Evolutionary conservation across 2,797 vertebrate species (phyloP).

Genomic region (Mormyrus hasselquistii): DNA sequence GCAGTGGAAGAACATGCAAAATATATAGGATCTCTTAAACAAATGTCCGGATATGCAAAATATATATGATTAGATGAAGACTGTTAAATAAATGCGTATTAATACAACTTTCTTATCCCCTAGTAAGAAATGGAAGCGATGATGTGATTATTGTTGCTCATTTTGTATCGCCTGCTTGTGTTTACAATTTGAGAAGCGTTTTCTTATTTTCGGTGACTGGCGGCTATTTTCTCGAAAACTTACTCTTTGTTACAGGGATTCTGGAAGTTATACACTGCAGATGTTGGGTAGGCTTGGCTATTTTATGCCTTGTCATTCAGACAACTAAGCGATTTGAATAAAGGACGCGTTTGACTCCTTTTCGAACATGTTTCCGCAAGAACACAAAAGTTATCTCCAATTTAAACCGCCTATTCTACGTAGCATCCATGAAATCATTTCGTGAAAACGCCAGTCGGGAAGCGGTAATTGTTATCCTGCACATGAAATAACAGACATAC

Average conservation of each 20-base stretch:
- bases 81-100: background rate
- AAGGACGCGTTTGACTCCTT: background rate
- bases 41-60: too few relatives aligned
- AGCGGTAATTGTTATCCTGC: background rate
- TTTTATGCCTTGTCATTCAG: background rate
- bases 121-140: background rate
- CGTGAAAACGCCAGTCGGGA: background rate
- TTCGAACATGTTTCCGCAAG: background rate
- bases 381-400: background rate
- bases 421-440: background rate
- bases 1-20: too few relatives aligned
- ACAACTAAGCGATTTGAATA: background rate
- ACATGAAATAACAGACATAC: background rate
- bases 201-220: background rate
- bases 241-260: background rate
- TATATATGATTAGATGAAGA: background rate
- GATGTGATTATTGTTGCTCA: background rate
- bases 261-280: background rate
- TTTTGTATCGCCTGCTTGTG: background rate
- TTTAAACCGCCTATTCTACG: background rate
- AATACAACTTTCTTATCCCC: background rate
- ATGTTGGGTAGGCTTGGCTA: background rate
- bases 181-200: background rate
- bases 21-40: too few relatives aligned
- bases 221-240: background rate